phyloP scores from a whole-genome alignment of 2,888 invertebrate species.

The Magallana nippona region DNA sequence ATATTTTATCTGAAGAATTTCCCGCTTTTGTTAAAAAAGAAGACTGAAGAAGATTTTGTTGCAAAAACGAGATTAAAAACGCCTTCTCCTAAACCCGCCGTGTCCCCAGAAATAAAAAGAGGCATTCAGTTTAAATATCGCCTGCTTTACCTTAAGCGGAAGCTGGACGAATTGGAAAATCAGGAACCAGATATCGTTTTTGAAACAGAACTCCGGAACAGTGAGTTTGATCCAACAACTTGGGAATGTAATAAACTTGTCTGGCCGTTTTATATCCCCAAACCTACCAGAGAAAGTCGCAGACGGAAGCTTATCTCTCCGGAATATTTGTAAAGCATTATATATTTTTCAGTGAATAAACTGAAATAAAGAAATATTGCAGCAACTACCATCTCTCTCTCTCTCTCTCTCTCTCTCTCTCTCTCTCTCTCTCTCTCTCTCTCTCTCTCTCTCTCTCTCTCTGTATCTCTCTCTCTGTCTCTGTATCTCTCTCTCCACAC shows the following conservation, averaged over 20 bases:
- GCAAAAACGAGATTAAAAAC: conserved; percentile 17
- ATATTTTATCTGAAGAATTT: conserved; percentile 38
- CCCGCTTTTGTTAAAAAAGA: conserved; percentile 38
- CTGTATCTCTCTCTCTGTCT: too few relatives aligned
- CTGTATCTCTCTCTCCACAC: too few relatives aligned
- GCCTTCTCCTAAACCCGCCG: conserved; percentile 28
- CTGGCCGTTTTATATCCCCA: conserved; percentile 3
- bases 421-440: too few relatives aligned
- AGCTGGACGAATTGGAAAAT: conserved; percentile 30
- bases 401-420: too few relatives aligned
- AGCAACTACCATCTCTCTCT: too few relatives aligned
- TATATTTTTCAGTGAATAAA: too few relatives aligned
- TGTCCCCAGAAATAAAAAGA: conserved; percentile 40
- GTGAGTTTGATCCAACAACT: conserved; percentile 38
- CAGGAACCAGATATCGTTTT: conserved; percentile 35
- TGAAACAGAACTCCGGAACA: conserved; percentile 38
- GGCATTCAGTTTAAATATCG: conserved; percentile 40
- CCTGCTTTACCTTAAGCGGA: conserved; percentile 5
- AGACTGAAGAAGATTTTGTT: conserved; percentile 12
- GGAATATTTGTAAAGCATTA: not conserved
- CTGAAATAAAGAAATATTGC: too few relatives aligned
- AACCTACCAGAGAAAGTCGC: not conserved
- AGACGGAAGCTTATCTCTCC: not conserved
- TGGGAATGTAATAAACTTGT: conserved; percentile 42
- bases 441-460: too few relatives aligned